Evolutionary conservation across 2,888 invertebrate species (phyloP), one percentile per base, ranked within the genome.

Genomic region (Asteroscopus sphinx): DNA sequence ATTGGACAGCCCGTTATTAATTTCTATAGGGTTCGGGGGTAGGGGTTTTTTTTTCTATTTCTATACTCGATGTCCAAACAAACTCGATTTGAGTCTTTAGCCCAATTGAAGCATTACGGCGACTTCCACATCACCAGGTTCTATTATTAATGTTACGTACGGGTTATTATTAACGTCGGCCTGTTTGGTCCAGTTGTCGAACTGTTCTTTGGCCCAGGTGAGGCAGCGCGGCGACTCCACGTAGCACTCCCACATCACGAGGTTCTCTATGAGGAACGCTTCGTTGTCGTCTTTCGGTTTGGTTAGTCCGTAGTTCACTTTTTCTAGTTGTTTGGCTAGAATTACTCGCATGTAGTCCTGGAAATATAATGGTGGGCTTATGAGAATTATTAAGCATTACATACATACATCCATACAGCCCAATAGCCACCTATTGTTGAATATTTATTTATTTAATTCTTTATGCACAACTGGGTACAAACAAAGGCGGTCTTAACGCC

Each of bases 231-330:
- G 85, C 0, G 95, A 84, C 62, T 95, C 94, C 21, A 95, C 90
- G 46, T 91, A 87, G 58, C 96, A 96, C 51, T 96, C 96, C 88
- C 95, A 95, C 68, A 90, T 87, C 0, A 96, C 91, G 0, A 96
- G 83, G 74, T 95, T 94, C 64, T 93, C 92, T 51, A 95, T 91
- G 6, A 96, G 85, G 65, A 96, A 87, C n/a, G 95, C 94, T 12
- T 94, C 95, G 68, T 95, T 95, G 69, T 94, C 94, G 36, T 95
- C 92, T 42, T 95, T 95, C 0, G 91, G 91, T 5, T 83, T 76
- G 32, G 83, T 76, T 7, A 95, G 89, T 0, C 93, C 92, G 70
- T 95, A 95, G 73, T 95, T 95, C n/a, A 96, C 68, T 1, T 84
- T 82, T 13, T 94, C 77, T 26, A 95, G 91, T 48, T 93, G 88